Evolutionary conservation across 1,140 invertebrate genomes (phyloP), one percentile per base, ranked within the genome.

Genomic region (Aphidius gifuensis): DNA sequence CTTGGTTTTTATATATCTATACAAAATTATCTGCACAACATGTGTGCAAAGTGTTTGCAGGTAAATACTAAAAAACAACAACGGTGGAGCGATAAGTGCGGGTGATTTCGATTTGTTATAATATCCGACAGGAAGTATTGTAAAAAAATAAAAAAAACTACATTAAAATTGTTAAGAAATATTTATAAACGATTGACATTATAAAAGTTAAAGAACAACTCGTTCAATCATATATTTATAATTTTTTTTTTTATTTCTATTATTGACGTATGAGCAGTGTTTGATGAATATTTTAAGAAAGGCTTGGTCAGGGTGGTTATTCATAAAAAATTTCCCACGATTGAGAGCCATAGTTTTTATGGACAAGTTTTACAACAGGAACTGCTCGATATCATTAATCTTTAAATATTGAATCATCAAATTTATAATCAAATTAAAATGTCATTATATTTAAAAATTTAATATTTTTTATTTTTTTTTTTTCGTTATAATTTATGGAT

Each of bases 151-250:
- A 9, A 32, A 9, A 40, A 23, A 23, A 48, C 5, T 42, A 46
- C 32, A 23, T 11, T 38, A 42, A 56, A 32, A 56, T 9, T 5
- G 6, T 38, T 9, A 8, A 50, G 23, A 57, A 57, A 43, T 8
- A 43, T 42, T 16, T 43, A 42, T 39, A 39, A 11, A 40, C 39
- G 9, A 42, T 32, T 32, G 23, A 32, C 23, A 32, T 32, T 32
- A 32, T 32, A 32, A 32, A 32, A 32, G 23, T 32, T 32, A 32
- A 32, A 32, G 4, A 45, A 9, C 4, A 49, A 61, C 54, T 56
- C 62, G 68, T 65, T 66, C 67, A 50, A 50, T n/a, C 48, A 9
- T 21, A 7, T n/a, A 50, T n/a, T 3, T 50, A 47, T 50, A n/a
- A 16, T 16, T n/a, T 4, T 6, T 23, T 7, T n/a, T 21, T 23